Percentiles rank a stretch among this genome's conserved stretches.
Conservation (phyloP, 2,888 invertebrate genomes). For the Teleogryllus oceanicus region DNA sequence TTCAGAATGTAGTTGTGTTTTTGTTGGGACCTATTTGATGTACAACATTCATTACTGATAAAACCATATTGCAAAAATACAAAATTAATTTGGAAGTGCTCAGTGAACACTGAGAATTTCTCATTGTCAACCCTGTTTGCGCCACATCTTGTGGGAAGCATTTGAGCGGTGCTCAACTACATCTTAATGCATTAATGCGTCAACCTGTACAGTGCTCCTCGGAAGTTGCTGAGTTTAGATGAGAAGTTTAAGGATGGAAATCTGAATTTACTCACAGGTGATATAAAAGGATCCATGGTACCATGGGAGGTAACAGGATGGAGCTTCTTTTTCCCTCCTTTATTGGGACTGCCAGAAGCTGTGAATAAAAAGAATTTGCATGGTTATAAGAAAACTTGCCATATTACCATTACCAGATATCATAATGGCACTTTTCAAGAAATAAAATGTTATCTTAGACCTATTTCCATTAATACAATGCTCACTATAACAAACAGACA, state of each 20-base stretch:
- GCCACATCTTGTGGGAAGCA: not conserved
- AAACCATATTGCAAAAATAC: too few species aligned
- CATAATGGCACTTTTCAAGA: not conserved
- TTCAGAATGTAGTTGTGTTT: too few species aligned
- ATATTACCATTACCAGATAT: too few species aligned
- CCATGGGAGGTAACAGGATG: constrained; percentile 24
- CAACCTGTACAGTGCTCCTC: constrained; percentile 2
- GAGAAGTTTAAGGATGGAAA: constrained; percentile 18
- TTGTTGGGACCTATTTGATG: too few species aligned
- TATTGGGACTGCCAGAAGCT: constrained; percentile 45
- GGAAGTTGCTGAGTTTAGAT: constrained; percentile 18
- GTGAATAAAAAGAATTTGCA: constrained; percentile 36
- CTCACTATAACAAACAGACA: not conserved
- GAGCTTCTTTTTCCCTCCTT: constrained; percentile 44
- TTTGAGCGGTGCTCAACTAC: not conserved
- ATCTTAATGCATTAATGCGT: not conserved
- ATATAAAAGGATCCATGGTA: constrained; percentile 27
- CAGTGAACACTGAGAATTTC: too few species aligned
- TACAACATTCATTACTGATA: too few species aligned
- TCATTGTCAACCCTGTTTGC: not conserved
- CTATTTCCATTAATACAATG: not conserved
- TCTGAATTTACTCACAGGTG: constrained; percentile 33
- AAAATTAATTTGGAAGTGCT: too few species aligned
- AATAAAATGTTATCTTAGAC: not conserved
- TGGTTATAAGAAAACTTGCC: not conserved